A percentile compares a stretch with the other conserved stretches of the same genome.
These are phyloP conservation scores for Chrysotoxum bicinctum DNA, from an alignment of 2,888 invertebrate species.

Conservation along the genomic window DNA sequence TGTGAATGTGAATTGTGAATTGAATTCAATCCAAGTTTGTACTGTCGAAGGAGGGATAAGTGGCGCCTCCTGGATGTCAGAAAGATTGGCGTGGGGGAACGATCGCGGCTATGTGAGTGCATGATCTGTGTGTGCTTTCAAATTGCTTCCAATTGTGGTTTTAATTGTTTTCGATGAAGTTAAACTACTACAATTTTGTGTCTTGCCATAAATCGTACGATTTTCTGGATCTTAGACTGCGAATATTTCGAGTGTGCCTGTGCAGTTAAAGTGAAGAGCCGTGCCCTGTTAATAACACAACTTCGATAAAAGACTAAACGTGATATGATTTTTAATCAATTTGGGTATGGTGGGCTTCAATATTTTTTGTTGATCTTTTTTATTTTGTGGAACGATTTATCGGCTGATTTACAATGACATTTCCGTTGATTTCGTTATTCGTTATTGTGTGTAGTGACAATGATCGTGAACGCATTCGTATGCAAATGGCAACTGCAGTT, in stretches of 20 bases:
- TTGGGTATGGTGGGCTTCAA: conserved; percentile 53
- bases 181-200: neutral
- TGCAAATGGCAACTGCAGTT: conserved; percentile 39
- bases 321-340: conserved; percentile 54
- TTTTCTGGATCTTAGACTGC: neutral
- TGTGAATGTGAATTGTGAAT: conserved; percentile 41
- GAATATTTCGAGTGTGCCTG: neutral
- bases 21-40: conserved; percentile 30
- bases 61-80: conserved; percentile 53
- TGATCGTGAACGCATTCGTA: conserved; percentile 36
- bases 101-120: neutral
- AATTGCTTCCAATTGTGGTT: conserved; percentile 61
- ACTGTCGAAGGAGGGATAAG: conserved; percentile 24
- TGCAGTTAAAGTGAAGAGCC: conserved; percentile 24
- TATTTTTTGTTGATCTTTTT: conserved; percentile 1
- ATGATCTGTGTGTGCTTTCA: conserved; percentile 15
- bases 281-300: conserved; percentile 32
- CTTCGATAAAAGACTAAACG: conserved; percentile 20
- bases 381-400: conserved; percentile 29
- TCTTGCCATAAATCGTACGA: conserved; percentile 20
- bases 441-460: conserved; percentile 18
- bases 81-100: neutral
- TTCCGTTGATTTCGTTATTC: conserved; percentile 43
- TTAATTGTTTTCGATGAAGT: conserved; percentile 56
- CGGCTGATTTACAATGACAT: conserved; percentile 65